Percentiles rank a stretch among this genome's conserved stretches.
phyloP scores from a whole-genome alignment of 2,797 vertebrate species.

The Poecilia velifera region DNA sequence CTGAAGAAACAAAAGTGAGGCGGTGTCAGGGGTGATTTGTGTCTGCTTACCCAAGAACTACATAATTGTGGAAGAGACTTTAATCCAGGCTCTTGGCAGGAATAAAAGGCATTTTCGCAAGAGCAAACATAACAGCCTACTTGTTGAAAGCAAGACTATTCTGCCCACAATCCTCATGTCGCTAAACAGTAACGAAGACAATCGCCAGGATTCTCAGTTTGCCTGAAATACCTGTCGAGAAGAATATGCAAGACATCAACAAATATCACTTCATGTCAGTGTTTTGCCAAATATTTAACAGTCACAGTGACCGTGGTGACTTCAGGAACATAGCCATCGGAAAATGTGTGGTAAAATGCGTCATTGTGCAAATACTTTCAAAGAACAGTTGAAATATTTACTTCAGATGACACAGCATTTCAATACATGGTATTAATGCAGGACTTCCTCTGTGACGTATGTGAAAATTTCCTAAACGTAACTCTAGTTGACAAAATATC shows the following conservation, averaged over 20 bases:
- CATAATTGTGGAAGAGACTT: conserved; percentile 16
- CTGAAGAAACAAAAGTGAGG: conserved; percentile 21
- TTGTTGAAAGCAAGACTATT: conserved; percentile 16
- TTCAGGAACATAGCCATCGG: conserved; percentile 64
- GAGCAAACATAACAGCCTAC: conserved; percentile 8
- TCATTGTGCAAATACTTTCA: conserved; percentile 12
- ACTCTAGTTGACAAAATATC: background rate
- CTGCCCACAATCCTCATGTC: conserved; percentile 21
- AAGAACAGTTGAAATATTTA: conserved; percentile 16
- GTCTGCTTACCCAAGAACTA: conserved; percentile 14
- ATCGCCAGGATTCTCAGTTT: conserved; percentile 8
- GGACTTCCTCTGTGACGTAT: background rate
- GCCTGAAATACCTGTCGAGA: conserved; percentile 14
- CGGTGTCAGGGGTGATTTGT: conserved; percentile 14
- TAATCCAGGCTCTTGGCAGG: conserved; percentile 9
- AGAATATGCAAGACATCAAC: conserved; percentile 16
- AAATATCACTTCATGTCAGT: conserved; percentile 40
- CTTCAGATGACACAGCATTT: conserved; percentile 10
- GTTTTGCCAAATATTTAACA: conserved; percentile 26
- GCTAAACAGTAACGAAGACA: conserved; percentile 13
- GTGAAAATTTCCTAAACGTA: background rate
- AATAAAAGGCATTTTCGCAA: conserved; percentile 24
- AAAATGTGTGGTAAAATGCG: conserved; percentile 47
- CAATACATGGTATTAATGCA: background rate
- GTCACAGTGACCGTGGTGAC: background rate